These are phyloP conservation scores for Chionomys nivalis DNA, from an alignment of 2,113 vertebrate species.

Conservation along the genomic window DNA sequence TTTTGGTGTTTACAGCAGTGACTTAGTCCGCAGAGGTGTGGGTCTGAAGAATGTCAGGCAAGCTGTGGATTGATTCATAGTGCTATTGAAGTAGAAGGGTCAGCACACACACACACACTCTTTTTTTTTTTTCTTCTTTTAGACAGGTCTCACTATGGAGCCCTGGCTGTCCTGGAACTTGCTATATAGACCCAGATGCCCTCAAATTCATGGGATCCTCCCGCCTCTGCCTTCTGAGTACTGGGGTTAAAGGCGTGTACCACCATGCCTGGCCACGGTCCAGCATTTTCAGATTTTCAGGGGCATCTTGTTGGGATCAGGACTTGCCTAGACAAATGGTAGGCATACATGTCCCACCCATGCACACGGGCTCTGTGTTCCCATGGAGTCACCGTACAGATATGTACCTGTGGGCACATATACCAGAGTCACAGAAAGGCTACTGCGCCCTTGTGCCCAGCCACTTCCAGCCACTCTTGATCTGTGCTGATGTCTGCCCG, in stretches of 20 bases:
- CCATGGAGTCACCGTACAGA: rapidly evolving
- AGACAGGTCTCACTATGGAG: background rate
- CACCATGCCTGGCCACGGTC: background rate
- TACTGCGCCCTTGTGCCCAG: background rate
- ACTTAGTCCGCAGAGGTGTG: background rate
- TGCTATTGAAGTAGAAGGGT: background rate
- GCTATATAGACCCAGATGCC: background rate
- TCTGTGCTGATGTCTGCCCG: constrained; percentile 64
- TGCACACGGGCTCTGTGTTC: background rate
- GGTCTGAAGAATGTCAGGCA: background rate
- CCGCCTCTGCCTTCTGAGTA: background rate
- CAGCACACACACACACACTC: background rate
- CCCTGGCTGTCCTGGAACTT: background rate
- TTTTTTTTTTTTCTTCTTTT: too few relatives aligned
- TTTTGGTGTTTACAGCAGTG: background rate
- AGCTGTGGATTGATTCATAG: background rate
- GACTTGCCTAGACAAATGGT: rapidly evolving
- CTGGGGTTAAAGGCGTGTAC: background rate
- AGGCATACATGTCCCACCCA: background rate
- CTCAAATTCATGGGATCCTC: background rate
- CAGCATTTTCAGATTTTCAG: background rate
- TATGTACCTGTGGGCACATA: background rate
- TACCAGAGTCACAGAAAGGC: background rate
- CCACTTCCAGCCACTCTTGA: constrained; percentile 73
- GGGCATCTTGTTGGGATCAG: background rate